phyloP scores from a whole-genome alignment of 1,140 invertebrate genomes.

The Meloidogyne floridensis region DNA sequence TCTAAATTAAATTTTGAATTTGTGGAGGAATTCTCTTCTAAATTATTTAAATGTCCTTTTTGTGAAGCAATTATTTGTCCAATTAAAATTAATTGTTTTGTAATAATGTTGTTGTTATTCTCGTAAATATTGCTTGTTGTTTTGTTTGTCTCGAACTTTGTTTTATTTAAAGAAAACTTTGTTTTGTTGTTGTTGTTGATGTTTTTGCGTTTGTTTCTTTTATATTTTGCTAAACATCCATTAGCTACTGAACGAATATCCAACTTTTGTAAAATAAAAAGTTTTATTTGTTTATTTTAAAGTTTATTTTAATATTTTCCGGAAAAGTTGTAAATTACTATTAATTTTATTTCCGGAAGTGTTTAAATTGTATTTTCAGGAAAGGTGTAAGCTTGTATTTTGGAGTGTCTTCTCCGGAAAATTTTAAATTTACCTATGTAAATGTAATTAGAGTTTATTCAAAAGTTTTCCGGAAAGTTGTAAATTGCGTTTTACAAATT shows the following conservation, averaged over 20 bases:
- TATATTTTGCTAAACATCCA: neutral
- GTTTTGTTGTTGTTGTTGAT: neutral
- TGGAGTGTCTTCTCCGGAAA: no score
- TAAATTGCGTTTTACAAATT: no score
- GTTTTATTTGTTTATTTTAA: neutral
- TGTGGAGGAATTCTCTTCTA: neutral
- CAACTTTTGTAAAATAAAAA: neutral
- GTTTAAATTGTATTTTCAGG: no score
- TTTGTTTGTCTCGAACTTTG: neutral
- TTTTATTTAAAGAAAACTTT: constrained; percentile 1
- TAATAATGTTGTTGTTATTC: neutral
- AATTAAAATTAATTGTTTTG: neutral
- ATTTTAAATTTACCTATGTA: no score
- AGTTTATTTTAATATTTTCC: no score
- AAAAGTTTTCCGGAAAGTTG: no score
- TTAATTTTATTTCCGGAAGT: no score
- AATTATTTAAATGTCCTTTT: neutral
- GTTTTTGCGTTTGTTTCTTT: neutral
- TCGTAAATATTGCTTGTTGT: neutral
- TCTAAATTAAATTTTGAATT: neutral
- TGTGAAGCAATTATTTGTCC: neutral
- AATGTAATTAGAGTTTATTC: no score
- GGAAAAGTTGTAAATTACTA: no score
- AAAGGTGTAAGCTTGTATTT: no score
- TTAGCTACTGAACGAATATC: neutral